Base-by-base conservation (phyloP, 2,888 invertebrate genomes). In the Melangyna quadrimaculata region DNA sequence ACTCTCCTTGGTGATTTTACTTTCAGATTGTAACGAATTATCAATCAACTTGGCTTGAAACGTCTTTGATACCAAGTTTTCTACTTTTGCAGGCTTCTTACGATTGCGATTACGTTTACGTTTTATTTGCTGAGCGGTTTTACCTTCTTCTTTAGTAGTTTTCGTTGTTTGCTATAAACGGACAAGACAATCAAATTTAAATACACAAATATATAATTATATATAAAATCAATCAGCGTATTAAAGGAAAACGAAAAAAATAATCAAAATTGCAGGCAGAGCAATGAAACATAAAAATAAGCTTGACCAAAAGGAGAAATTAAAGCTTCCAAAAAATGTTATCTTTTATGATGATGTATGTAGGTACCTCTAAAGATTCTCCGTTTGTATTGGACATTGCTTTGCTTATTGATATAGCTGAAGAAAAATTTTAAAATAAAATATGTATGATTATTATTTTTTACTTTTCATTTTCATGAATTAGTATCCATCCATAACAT, bases 41-140 rank as follows among this genome's bases (percentile, higher is more conserved):
- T 65, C 74, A 17, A 59, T 63, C 14, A 84, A 63, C 19, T 84
- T 87, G 7, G 79, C 88, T 71, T 87, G 87, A 78, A 87, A 88
- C 6, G 88, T 87, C 35, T 78, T 87, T 9, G 88, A 87, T 17
- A 88, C 78, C 57, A 88, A 87, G 53, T 88, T 87, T 37, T 87
- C 87, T 53, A 87, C 71, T 69, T 87, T 88, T n/a, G 65, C 48
- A 35, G 48, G 78, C 35, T 73, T 79, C 8, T 87, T 84, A 0
- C 87, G 74, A 43, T 80, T 87, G 7, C 84, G 63, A 27, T 69
- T 81, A 1, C 87, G 87, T 43, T 78, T 80, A 3, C 87, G 75
- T 53, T 87, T 87, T 24, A 51, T 72, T 59, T 70, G 80, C 9
- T 40, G 10, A n/a, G 19, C 17, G 10, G 55, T 71, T 29, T 77